Evolutionary conservation across 1,140 invertebrate species (phyloP).

Genomic region (Carposina sasakii): DNA sequence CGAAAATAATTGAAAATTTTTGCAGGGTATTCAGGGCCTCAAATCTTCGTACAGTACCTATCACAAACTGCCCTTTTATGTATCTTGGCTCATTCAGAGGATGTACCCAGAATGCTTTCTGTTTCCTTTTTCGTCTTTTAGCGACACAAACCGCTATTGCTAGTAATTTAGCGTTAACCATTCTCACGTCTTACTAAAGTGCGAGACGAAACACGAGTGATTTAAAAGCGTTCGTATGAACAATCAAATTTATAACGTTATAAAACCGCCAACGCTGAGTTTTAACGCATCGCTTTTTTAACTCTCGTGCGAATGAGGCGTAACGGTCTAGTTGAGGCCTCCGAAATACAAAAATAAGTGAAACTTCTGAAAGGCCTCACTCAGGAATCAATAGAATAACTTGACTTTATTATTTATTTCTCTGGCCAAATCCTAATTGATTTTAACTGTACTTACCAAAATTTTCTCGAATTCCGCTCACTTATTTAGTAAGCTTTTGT

Average conservation of each 20-base stretch:
- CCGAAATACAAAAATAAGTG: too few species aligned
- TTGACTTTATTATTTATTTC: too few species aligned
- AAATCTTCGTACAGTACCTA: conserved; percentile 10
- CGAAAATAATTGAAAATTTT: conserved; percentile 9
- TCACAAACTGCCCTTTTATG: conserved; percentile 10
- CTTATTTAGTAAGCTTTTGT: too few species aligned
- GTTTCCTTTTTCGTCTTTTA: conserved; percentile 9
- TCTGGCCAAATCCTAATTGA: too few species aligned
- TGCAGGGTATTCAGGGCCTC: conserved; percentile 1
- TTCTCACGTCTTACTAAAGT: conserved; percentile 6
- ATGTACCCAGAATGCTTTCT: conserved; percentile 2
- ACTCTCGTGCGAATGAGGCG: conserved; percentile 5
- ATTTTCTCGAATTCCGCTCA: too few species aligned
- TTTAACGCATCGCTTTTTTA: conserved; percentile 6
- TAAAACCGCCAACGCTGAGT: conserved; percentile 7
- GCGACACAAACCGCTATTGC: conserved; percentile 10
- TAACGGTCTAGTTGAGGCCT: too few species aligned
- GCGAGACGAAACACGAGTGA: conserved; percentile 2
- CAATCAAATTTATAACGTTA: neutral
- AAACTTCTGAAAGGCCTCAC: too few species aligned
- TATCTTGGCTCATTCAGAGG: conserved; percentile 9
- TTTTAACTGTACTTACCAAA: too few species aligned
- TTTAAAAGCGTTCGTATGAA: conserved; percentile 8
- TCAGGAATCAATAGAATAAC: too few species aligned
- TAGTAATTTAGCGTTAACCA: conserved; percentile 8